These are phyloP conservation scores for Salarias fasciatus DNA, from an alignment of 2,797 vertebrate species.

Conservation along the genomic window DNA sequence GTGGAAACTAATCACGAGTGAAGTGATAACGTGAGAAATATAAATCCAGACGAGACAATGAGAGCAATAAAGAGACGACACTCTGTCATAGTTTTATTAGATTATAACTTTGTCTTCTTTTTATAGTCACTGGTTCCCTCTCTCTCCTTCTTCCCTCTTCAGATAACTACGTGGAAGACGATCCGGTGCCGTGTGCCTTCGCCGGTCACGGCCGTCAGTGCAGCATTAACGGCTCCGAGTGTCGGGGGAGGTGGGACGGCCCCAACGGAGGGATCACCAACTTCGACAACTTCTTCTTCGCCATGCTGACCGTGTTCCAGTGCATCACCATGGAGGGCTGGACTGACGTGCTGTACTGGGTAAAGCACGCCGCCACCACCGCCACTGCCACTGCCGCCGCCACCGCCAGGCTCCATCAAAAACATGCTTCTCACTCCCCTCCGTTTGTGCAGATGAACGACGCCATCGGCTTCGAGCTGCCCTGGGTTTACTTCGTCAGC, in stretches of 20 bases:
- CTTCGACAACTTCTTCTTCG: constrained; percentile 99
- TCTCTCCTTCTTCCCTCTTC: constrained; percentile 3
- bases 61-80: no score
- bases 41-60: no score
- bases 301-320: constrained; percentile 98
- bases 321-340: constrained; percentile 99
- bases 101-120: no score
- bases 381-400: not conserved
- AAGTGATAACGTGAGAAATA: no score
- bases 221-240: constrained; percentile 88
- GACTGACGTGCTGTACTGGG: constrained; percentile 93
- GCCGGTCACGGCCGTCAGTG: constrained; percentile 95
- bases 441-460: constrained; percentile 93
- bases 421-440: no score
- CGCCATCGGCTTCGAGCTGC: constrained; percentile 97
- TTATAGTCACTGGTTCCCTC: no score
- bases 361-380: not conserved
- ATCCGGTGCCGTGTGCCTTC: constrained; percentile 95
- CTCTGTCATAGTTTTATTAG: no score
- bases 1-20: no score
- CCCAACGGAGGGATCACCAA: constrained; percentile 98
- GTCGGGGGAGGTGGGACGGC: constrained; percentile 92
- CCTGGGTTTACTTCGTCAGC: constrained; percentile 99
- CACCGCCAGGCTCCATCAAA: not conserved
- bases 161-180: constrained; percentile 93